Evolutionary conservation across 2,113 vertebrate species (phyloP).

Genomic region (Nannospalax galili): DNA sequence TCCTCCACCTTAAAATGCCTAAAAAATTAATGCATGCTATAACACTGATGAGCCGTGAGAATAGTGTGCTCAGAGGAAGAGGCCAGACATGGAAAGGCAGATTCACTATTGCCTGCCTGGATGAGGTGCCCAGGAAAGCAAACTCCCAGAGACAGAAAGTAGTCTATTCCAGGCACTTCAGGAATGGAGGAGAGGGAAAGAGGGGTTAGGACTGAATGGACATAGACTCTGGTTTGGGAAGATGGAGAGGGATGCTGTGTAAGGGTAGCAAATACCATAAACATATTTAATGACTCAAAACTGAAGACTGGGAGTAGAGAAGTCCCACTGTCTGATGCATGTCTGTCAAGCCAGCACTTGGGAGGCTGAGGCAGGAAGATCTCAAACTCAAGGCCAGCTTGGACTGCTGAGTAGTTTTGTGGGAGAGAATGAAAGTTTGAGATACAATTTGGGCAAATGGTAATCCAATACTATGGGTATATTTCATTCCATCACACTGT

Average conservation of each 20-base stretch:
- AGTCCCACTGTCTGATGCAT: too few relatives aligned
- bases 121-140: not conserved
- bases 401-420: too few relatives aligned
- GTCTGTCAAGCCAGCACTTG: not conserved
- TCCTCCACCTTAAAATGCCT: not conserved
- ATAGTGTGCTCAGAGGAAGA: not conserved
- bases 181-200: too few relatives aligned
- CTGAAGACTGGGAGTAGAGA: not conserved
- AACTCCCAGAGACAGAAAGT: not conserved
- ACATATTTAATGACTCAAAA: not conserved
- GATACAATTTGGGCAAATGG: not conserved
- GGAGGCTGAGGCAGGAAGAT: not conserved
- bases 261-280: not conserved
- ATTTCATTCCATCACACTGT: too few relatives aligned
- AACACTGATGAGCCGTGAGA: not conserved
- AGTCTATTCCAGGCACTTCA: not conserved
- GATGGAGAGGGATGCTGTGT: not conserved
- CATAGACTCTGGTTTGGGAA: too few relatives aligned
- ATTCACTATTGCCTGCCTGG: fast-evolving
- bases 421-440: not conserved
- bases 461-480: too few relatives aligned
- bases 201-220: not conserved
- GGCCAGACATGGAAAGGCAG: not conserved
- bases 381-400: too few relatives aligned
- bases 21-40: not conserved